Base-by-base conservation (phyloP, 1,140 invertebrate species). In the Triops cancriformis region DNA sequence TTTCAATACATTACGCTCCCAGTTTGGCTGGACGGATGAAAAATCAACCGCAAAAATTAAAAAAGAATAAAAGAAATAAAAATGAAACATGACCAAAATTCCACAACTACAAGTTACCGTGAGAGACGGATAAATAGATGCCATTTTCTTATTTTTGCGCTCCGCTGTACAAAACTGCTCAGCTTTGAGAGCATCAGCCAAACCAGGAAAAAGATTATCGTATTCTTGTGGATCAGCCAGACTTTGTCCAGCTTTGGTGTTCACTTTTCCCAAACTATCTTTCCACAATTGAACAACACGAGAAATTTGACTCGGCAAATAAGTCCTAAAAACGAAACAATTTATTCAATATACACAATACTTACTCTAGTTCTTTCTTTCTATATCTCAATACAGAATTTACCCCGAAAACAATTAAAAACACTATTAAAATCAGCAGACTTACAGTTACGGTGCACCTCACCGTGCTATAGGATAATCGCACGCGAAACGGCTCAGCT, bases 171-270 rank as follows among this genome's bases (percentile, higher is more conserved):
- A 81, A 82, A 88, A 92, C 79, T 90, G 86, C 84, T 97, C 94
- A 0, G 92, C 89, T 82, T 90, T 91, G 1, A 96, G 82, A 0
- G 92, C 88, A 80, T 96, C 91, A 72, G 85, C 85, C 76, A 93
- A 90, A 2, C 93, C 94, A 1, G 96, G 95, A 84, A 99, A 99
- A 43, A 99, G 87, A 87, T 99, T 99, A 83, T 97, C 94, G 84
- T 99, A 99, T 80, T 98, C 91, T 72, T 91, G 88, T 0, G 97
- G 98, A 88, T 98, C 95, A 9, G 98, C 98, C 72, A 99, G 85
- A 74, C 94, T 94, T 82, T 97, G 93, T 1, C 94, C 94, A 0
- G 94, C 92, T 83, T 97, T 97, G 82, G 93, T 90, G 84, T 92
- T 94, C 0, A 90, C 88, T 79, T 90, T 88, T 0, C 88, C 88